A percentile compares a stretch with the other conserved stretches of the same genome.
Evolutionary conservation across 2,797 vertebrate genomes (phyloP).

Genomic region (Gadopsis bispinosus): DNA sequence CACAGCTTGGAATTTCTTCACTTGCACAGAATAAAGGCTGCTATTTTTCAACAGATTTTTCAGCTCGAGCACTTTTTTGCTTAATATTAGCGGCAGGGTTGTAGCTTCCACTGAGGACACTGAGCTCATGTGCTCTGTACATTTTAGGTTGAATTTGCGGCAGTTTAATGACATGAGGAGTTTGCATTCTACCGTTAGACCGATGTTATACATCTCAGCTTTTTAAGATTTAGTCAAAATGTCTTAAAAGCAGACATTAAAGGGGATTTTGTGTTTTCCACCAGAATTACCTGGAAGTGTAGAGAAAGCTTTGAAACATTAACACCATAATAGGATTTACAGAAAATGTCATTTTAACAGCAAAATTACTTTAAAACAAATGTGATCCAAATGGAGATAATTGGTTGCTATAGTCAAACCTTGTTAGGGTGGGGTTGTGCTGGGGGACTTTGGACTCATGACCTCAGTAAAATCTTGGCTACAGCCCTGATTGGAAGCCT

Average conservation of each 20-base stretch:
- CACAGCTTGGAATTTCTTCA: neutral
- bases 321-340: neutral
- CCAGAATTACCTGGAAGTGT: neutral
- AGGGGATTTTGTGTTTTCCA: neutral
- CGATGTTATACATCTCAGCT: neutral
- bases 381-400: neutral
- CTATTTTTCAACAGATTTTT: neutral
- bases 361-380: neutral
- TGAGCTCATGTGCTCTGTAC: neutral
- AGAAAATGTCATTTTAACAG: neutral
- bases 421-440: neutral
- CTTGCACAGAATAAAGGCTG: neutral
- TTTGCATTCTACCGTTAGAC: neutral
- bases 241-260: neutral
- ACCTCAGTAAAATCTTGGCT: conserved; percentile 38
- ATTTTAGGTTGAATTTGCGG: neutral
- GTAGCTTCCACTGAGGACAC: neutral
- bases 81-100: neutral
- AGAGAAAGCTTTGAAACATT: neutral
- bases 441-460: conserved; percentile 38
- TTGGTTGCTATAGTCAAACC: too few species aligned
- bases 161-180: neutral
- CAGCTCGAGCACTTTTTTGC: neutral
- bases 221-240: neutral
- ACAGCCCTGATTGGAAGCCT: conserved; percentile 24